phyloP scores from a whole-genome alignment of 2,113 vertebrate species.

The Tor tambroides region DNA sequence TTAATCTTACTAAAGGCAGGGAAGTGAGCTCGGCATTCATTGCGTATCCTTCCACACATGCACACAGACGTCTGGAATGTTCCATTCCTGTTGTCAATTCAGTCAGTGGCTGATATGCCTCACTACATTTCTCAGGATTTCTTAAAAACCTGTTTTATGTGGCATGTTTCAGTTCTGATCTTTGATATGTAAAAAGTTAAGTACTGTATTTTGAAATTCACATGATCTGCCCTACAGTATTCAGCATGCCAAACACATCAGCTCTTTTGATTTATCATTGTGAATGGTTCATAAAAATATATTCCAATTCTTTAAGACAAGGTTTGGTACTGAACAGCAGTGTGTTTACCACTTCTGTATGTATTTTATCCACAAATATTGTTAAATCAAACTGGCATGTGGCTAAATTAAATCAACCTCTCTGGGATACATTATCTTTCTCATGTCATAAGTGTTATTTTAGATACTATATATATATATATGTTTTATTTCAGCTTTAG shows the following conservation, averaged over 20 bases:
- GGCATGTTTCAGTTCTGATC: not conserved
- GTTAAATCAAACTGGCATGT: not conserved
- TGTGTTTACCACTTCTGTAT: not conserved
- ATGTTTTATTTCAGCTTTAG: not conserved
- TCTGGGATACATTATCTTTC: not conserved
- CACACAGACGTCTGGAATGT: constrained; percentile 33
- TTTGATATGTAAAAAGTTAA: not conserved
- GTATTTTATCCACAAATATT: too few relatives aligned
- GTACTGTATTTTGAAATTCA: not conserved
- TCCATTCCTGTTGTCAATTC: constrained; percentile 25
- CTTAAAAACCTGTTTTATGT: not conserved
- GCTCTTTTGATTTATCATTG: not conserved
- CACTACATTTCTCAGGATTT: constrained; percentile 4
- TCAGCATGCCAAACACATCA: not conserved
- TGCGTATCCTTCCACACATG: not conserved
- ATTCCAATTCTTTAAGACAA: not conserved
- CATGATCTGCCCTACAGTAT: not conserved
- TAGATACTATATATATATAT: not conserved
- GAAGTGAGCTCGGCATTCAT: not conserved
- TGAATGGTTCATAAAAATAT: not conserved
- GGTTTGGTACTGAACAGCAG: not conserved
- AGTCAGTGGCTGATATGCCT: constrained; percentile 3
- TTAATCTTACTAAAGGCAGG: constrained; percentile 17
- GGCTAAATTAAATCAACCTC: not conserved
- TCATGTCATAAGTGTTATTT: not conserved